Evolutionary conservation across 2,888 invertebrate genomes (phyloP), one percentile per base, ranked within the genome.

Genomic region (Phymatocera aterrima): DNA sequence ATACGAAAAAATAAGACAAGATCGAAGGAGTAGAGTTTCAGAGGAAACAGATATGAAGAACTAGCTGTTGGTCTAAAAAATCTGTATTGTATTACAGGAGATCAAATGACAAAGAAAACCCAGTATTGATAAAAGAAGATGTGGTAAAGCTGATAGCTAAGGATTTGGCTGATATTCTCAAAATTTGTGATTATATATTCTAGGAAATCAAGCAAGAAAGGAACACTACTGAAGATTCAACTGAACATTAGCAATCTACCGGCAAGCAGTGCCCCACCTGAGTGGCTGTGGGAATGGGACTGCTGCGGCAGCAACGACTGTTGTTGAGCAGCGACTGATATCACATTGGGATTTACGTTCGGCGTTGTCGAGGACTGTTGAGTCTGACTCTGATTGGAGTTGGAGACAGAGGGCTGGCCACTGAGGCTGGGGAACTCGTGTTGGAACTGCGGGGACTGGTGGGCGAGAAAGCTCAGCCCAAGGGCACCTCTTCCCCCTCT

Each of bases 401-500:
- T 85, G 80, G 85, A 83, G 83, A 83, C 84, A 81, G 87, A 84
- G 79, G 87, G 85, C 84, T 88, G 88, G 83, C 87, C 88, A 83
- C 87, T 88, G 90, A 95, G 92, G 90, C 96, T 97, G 89, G 98
- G 98, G 93, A 98, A 98, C 93, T 98, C 98, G 94, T 97, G 97
- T 92, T 97, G 97, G 93, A 97, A 98, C 91, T 96, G 96, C 86
- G 97, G 94, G 91, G 95, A 96, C 91, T 97, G 95, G 86, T 95
- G 95, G 81, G 95, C 88, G 83, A 88, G 87, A 83, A 88, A 88
- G 85, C 88, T 88, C 85, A 88, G 84, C 84, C 87, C 87, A 80
- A 87, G 84, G 84, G 85, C 83, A 83, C 87, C 85, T 86, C 88
- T 84, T 91, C 91, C 84, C 92, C 93, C 89, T 93, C 94, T 91